Conservation (phyloP, 2,113 vertebrate species). For the Chaenogobius annularis region DNA sequence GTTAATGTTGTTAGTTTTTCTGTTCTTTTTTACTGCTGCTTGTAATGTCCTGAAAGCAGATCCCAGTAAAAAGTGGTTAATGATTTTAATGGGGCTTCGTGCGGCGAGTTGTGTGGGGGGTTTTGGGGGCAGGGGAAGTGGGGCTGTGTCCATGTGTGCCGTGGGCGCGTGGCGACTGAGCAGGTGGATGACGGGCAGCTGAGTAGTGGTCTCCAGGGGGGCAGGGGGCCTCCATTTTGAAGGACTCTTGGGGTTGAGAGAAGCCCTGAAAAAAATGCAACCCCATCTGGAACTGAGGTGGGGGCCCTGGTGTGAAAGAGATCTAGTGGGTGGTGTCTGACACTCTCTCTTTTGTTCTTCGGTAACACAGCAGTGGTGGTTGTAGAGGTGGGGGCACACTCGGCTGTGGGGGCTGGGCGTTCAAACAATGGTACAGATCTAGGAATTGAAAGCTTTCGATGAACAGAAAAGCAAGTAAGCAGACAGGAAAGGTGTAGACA, state of each 20-base stretch:
- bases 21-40: constrained; percentile 33
- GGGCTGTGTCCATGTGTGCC: constrained; percentile 66
- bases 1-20: constrained; percentile 43
- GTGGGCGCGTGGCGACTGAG: constrained; percentile 77
- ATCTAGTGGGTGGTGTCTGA: constrained; percentile 84
- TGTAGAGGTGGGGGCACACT: constrained; percentile 51
- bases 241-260: constrained; percentile 80
- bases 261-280: constrained; percentile 77
- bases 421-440: constrained; percentile 78
- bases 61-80: constrained; percentile 67
- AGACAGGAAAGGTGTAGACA: constrained; percentile 62
- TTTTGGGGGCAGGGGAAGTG: constrained; percentile 39
- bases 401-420: constrained; percentile 75
- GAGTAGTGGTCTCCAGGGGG: constrained; percentile 69
- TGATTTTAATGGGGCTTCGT: constrained; percentile 73
- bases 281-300: constrained; percentile 80
- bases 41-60: constrained; percentile 51
- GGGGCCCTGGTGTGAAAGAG: constrained; percentile 81
- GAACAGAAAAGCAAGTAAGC: constrained; percentile 67
- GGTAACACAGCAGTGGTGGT: constrained; percentile 78
- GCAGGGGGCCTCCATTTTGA: constrained; percentile 70
- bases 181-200: constrained; percentile 83
- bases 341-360: constrained; percentile 83
- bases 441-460: constrained; percentile 76
- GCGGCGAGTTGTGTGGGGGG: constrained; percentile 37